phyloP scores from a whole-genome alignment of 2,888 invertebrate species.

The Polietes domitor region DNA sequence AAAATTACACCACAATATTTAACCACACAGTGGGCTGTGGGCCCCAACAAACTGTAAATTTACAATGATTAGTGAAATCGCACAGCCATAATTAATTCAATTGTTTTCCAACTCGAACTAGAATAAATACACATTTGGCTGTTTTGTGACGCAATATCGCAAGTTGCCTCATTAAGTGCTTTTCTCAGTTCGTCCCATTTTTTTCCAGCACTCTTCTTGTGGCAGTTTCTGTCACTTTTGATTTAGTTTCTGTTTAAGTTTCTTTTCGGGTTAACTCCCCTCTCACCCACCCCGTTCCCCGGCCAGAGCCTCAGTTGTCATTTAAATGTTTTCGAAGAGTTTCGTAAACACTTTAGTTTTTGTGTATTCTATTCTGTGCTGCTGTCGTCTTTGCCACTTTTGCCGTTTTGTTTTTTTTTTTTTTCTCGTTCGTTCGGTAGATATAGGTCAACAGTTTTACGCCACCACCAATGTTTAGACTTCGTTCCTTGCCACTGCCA shows the following conservation, averaged over 20 bases:
- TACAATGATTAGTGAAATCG: too few relatives aligned
- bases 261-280: not conserved
- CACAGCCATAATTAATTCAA: too few relatives aligned
- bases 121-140: too few relatives aligned
- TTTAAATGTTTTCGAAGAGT: conserved; percentile 54
- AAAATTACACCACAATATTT: not conserved
- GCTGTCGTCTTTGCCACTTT: conserved; percentile 6
- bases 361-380: conserved; percentile 23
- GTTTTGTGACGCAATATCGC: too few relatives aligned
- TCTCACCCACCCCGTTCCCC: not conserved
- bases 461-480: conserved; percentile 25
- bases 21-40: not conserved
- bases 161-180: too few relatives aligned
- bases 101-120: too few relatives aligned
- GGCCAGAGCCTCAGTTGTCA: conserved; percentile 40
- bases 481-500: not conserved
- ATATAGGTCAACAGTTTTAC: conserved; percentile 32
- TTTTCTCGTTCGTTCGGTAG: too few relatives aligned
- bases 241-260: not conserved
- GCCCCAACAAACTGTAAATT: not conserved
- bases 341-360: conserved; percentile 60
- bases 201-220: too few relatives aligned
- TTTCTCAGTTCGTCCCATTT: too few relatives aligned
- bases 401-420: not conserved
- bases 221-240: not conserved